These are phyloP conservation scores for Meteorus colon DNA, from an alignment of 2,888 invertebrate species.

Conservation along the genomic window DNA sequence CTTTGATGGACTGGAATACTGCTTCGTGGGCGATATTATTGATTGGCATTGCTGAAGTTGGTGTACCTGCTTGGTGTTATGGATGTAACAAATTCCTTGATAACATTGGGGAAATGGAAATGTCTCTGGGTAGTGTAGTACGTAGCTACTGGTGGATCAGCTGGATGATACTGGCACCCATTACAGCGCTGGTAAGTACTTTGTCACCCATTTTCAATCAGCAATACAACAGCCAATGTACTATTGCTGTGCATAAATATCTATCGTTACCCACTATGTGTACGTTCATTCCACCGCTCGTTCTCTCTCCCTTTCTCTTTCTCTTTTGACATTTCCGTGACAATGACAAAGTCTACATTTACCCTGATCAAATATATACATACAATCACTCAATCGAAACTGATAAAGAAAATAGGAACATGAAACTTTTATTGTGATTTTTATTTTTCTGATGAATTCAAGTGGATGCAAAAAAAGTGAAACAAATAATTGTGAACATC, in stretches of 20 bases:
- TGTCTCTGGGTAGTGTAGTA: constrained; percentile 78
- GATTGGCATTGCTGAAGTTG: constrained; percentile 81
- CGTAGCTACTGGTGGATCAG: constrained; percentile 82
- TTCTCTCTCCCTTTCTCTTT: background rate
- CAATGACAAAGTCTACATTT: constrained; percentile 12
- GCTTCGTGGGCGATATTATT: constrained; percentile 85
- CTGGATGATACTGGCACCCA: constrained; percentile 83
- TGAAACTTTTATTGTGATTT: background rate
- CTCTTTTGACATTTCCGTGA: constrained; percentile 17
- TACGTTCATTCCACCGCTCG: background rate
- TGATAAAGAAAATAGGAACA: background rate
- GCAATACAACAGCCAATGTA: background rate
- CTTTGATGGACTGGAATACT: constrained; percentile 84
- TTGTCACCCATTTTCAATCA: constrained; percentile 19
- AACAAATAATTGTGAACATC: too few species aligned
- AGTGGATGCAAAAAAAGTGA: background rate
- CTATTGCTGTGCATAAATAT: background rate
- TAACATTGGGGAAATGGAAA: constrained; percentile 78
- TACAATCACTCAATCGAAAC: background rate
- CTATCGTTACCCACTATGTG: background rate
- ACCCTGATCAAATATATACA: background rate
- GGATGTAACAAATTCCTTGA: constrained; percentile 78
- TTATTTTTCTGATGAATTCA: background rate
- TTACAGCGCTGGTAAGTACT: constrained; percentile 81
- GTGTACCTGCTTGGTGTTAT: constrained; percentile 81